These are phyloP conservation scores for Enteromius anoplus DNA, from an alignment of 2,797 vertebrate genomes.

Conservation along the genomic window DNA sequence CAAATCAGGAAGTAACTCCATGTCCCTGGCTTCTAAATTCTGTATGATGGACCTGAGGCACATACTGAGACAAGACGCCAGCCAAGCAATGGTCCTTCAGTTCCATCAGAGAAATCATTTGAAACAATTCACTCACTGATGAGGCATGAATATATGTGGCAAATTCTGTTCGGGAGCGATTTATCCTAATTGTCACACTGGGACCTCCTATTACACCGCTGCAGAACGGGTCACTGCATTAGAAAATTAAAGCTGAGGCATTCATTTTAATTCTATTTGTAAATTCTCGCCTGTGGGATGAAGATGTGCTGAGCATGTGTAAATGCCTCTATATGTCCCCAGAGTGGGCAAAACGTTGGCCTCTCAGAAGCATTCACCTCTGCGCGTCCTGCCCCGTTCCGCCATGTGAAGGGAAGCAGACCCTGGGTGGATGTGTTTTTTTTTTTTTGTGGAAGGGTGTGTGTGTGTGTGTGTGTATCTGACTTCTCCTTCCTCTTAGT, in stretches of 20 bases:
- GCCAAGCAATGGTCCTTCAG: slow-evolving; percentile 73
- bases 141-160: slow-evolving; percentile 88
- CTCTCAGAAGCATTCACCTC: slow-evolving; percentile 67
- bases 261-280: slow-evolving; percentile 87
- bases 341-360: slow-evolving; percentile 57
- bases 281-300: slow-evolving; percentile 80
- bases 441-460: slow-evolving; percentile 39
- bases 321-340: slow-evolving; percentile 62
- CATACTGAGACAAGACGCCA: slow-evolving; percentile 3
- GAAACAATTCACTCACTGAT: slow-evolving; percentile 88
- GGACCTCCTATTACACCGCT: slow-evolving; percentile 85
- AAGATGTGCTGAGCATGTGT: slow-evolving; percentile 75
- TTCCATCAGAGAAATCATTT: slow-evolving; percentile 84
- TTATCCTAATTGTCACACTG: slow-evolving; percentile 94
- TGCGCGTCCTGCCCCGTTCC: slow-evolving; percentile 51
- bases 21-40: background rate
- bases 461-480: slow-evolving; percentile 12
- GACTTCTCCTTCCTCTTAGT: slow-evolving; percentile 40
- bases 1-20: background rate
- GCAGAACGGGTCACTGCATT: slow-evolving; percentile 88
- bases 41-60: background rate
- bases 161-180: slow-evolving; percentile 86
- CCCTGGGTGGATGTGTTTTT: slow-evolving; percentile 10
- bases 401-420: slow-evolving; percentile 36
- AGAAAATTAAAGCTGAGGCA: slow-evolving; percentile 87